Percentiles rank a stretch among this genome's conserved stretches.
Evolutionary conservation across 1,140 invertebrate genomes (phyloP).

Genomic region (Metopolophium dirhodum): DNA sequence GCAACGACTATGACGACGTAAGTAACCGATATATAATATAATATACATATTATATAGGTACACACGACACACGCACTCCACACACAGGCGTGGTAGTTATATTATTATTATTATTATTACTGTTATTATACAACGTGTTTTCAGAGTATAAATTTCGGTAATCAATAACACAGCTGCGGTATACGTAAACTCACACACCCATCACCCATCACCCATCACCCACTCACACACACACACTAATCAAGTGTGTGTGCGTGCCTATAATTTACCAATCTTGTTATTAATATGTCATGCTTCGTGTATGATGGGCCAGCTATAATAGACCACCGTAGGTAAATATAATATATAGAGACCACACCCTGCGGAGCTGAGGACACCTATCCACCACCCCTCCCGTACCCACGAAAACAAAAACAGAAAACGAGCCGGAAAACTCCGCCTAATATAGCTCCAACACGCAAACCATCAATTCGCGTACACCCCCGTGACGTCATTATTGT

Average conservation of each 20-base stretch:
- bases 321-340: neutral
- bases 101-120: neutral
- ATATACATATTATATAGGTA: no score
- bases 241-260: neutral
- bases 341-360: constrained; percentile 32
- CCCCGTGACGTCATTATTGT: neutral
- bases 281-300: constrained; percentile 35
- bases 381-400: no score
- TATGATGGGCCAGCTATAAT: neutral
- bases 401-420: neutral
- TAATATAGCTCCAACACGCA: constrained; percentile 14
- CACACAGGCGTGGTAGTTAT: neutral
- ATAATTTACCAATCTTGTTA: constrained; percentile 47
- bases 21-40: neutral
- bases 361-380: constrained; percentile 13
- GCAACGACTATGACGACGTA: neutral
- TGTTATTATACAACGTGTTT: neutral
- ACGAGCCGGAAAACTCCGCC: no score
- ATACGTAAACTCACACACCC: constrained; percentile 5
- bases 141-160: neutral
- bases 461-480: neutral
- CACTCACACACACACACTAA: neutral
- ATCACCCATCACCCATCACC: neutral
- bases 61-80: neutral
- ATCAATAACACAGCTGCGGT: neutral